Evolutionary conservation across 2,113 vertebrate species (phyloP).

Genomic region (Pitta sordida): DNA sequence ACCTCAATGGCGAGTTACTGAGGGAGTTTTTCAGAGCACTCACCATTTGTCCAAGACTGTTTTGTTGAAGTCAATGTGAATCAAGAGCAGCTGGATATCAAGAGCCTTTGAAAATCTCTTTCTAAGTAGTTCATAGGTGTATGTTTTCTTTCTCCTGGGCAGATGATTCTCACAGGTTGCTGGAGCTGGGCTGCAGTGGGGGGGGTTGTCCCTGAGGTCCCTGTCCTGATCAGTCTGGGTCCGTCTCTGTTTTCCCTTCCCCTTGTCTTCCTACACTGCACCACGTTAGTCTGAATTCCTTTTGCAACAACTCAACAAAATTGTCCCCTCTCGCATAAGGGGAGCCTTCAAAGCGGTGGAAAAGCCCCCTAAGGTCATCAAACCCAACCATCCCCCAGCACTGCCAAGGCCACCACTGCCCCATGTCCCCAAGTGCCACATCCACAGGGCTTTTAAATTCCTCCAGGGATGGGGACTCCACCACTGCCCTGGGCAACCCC

Average conservation of each 20-base stretch:
- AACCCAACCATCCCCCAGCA: background rate
- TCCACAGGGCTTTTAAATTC: background rate
- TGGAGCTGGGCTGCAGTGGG: background rate
- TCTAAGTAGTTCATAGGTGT: slow-evolving; percentile 26
- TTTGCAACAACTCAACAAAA: background rate
- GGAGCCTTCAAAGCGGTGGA: background rate
- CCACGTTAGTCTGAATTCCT: background rate
- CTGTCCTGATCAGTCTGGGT: background rate
- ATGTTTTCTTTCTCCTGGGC: slow-evolving; percentile 45
- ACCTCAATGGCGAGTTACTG: slow-evolving; percentile 19
- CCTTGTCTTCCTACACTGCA: background rate
- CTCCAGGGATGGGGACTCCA: background rate
- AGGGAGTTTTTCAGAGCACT: background rate
- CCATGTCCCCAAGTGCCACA: background rate
- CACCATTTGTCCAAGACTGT: background rate
- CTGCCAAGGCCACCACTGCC: background rate
- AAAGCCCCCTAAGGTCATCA: background rate
- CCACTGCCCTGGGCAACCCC: background rate
- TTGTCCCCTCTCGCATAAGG: background rate
- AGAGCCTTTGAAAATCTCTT: slow-evolving; percentile 50
- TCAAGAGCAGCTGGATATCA: slow-evolving; percentile 43
- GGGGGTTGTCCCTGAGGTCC: background rate
- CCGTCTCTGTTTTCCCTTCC: background rate
- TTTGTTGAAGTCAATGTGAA: slow-evolving; percentile 41
- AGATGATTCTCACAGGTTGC: slow-evolving; percentile 34